Base-by-base conservation (phyloP, 2,888 invertebrate species). In the Mythimna lalbum region DNA sequence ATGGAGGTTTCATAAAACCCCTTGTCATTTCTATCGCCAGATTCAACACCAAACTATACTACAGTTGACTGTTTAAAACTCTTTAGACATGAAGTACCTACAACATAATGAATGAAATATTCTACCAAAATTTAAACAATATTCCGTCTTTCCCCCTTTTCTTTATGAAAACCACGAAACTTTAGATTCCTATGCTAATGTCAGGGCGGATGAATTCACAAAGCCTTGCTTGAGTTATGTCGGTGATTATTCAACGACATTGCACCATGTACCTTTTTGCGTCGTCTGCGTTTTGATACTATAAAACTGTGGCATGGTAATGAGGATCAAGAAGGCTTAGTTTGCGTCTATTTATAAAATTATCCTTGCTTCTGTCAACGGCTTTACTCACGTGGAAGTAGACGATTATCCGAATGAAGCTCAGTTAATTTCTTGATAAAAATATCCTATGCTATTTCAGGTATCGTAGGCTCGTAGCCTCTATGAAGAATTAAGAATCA, bases 131-230 rank as follows among this genome's bases (percentile, higher is more conserved):
- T 52, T 7, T 55, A 19, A 53, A 59, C 65, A 63, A 61, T 60
- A 31, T 19, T 43, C n/a, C 17, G 10, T 33, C 43, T 19, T 36
- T 10, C 21, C 12, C 23, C 10, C 12, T 17, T 4, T 36, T 27
- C 17, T 33, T 49, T 10, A 19, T 33, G 39, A n/a, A 52, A 33
- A 33, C 57, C 53, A 55, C 56, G 56, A n/a, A 27, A 53, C 52
- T 82, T 43, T 36, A 80, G 56, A 80, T 78, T 70, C 69, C 65
- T 82, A 84, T 80, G 84, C 73, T 71, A 85, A 85, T 85, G 56
- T 59, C 47, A 23, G 56, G 27, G 55, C 14, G 69, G 50, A 63
- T 74, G 52, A 77, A 78, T 79, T 82, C 66, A 69, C 73, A 80
- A 80, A 79, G 77, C 72, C 78, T 65, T 73, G 43, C 53, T 63